These are phyloP conservation scores for Apamea monoglypha DNA, from an alignment of 2,888 invertebrate species.

Conservation along the genomic window DNA sequence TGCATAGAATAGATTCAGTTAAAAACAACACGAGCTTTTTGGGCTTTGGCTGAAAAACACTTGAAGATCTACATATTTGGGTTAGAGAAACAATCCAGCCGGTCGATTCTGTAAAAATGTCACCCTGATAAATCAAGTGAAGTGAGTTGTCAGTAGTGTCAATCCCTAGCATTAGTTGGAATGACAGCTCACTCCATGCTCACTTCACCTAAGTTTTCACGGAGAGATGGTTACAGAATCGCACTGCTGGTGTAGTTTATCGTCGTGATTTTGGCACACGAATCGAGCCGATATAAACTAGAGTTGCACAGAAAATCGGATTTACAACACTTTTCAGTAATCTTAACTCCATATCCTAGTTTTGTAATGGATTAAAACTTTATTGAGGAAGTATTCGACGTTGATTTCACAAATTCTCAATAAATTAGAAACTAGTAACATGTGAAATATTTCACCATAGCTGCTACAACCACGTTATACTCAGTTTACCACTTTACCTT, in stretches of 20 bases:
- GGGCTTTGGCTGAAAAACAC: background rate
- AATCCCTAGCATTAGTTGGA: no score
- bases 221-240: no score
- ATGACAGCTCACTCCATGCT: no score
- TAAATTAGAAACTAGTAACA: conserved; percentile 5
- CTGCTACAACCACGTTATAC: background rate
- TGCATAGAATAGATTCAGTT: background rate
- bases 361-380: conserved; percentile 2
- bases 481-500: background rate
- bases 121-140: no score
- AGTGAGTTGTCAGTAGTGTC: no score
- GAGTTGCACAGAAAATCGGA: background rate
- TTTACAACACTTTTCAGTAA: background rate
- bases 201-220: no score
- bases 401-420: conserved; percentile 24
- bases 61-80: background rate
- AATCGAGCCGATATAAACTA: background rate
- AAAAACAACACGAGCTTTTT: background rate
- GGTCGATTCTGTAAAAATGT: no score
- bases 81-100: background rate
- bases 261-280: background rate
- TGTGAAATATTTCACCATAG: conserved; percentile 13
- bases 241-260: background rate
- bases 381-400: conserved; percentile 26
- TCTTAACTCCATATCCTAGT: background rate